Evolutionary conservation across 2,888 invertebrate species (phyloP).

Genomic region (Saturnia pavonia): DNA sequence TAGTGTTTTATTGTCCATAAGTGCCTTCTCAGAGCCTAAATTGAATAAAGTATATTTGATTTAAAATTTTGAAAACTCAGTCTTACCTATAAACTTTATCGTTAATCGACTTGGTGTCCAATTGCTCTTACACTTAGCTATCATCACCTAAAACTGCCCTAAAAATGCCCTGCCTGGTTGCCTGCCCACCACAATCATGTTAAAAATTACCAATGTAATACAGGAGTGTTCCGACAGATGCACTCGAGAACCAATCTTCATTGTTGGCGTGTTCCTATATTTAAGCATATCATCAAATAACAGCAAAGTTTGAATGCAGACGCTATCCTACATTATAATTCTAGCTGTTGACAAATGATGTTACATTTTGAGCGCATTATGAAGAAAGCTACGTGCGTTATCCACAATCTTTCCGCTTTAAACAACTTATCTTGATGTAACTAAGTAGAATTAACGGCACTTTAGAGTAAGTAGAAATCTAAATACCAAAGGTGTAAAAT

Average conservation of each 20-base stretch:
- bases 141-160: no score
- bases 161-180: no score
- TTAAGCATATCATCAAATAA: background rate
- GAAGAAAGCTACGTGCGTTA: background rate
- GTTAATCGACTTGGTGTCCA: no score
- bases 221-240: background rate
- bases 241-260: background rate
- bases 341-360: background rate
- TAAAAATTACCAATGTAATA: background rate
- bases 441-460: background rate
- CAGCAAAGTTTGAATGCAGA: background rate
- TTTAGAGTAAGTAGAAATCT: background rate
- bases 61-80: no score
- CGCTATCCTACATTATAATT: background rate
- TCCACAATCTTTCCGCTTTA: conserved; percentile 5
- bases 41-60: no score
- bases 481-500: background rate
- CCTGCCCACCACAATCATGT: background rate
- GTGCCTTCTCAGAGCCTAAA: no score
- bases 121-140: no score
- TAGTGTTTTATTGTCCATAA: no score
- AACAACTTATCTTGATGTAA: background rate
- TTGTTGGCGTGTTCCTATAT: background rate
- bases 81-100: no score
- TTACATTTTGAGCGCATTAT: background rate